Evolutionary conservation across 2,797 vertebrate species (phyloP).

Genomic region (Bovichtus diacanthus): DNA sequence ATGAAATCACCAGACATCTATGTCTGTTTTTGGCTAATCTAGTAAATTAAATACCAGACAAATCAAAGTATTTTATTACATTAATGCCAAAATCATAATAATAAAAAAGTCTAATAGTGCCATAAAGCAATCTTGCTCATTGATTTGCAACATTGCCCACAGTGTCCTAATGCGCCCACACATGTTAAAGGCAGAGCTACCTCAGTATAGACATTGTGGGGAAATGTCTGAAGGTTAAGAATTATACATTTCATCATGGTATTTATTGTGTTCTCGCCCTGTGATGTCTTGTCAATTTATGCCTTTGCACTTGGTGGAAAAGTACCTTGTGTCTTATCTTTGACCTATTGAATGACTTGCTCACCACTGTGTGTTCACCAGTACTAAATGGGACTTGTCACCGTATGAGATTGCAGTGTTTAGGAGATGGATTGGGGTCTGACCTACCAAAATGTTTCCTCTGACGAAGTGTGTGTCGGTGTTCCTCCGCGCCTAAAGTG

Average conservation of each 20-base stretch:
- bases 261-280: not conserved
- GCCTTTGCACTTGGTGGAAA: not conserved
- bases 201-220: not conserved
- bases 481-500: not conserved
- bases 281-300: not conserved
- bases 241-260: not conserved
- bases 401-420: not conserved
- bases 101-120: too few species aligned
- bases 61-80: not conserved
- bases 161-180: not conserved
- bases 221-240: not conserved
- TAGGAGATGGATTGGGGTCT: constrained; percentile 3
- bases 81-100: not conserved
- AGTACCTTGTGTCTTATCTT: not conserved
- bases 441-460: not conserved
- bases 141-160: constrained; percentile 13
- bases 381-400: not conserved
- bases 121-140: not conserved
- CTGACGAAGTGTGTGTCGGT: not conserved
- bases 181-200: not conserved
- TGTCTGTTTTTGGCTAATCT: not conserved
- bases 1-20: not conserved
- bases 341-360: not conserved
- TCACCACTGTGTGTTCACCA: not conserved
- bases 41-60: not conserved